Percentiles rank a stretch among this genome's conserved stretches.
phyloP scores from a whole-genome alignment of 1,140 invertebrate species.

The Sitophilus oryzae region DNA sequence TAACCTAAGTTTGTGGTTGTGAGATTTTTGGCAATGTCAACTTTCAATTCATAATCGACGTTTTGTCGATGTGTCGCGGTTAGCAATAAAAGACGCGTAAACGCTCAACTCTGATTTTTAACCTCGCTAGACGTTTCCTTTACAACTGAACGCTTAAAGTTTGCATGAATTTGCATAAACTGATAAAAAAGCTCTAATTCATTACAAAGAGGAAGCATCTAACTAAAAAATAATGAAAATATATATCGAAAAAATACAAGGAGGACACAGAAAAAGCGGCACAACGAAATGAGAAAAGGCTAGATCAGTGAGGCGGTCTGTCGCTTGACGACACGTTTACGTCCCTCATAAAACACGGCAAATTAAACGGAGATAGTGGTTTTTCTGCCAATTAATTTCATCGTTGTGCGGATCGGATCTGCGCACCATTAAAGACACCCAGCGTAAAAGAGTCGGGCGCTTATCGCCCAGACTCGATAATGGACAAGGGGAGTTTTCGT shows the following conservation, averaged over 20 bases:
- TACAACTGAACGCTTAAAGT: too few species aligned
- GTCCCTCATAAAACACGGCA: not conserved
- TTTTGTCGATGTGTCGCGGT: too few species aligned
- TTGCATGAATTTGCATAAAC: too few species aligned
- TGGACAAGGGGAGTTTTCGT: not conserved
- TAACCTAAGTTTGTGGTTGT: too few species aligned
- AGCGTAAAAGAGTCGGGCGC: not conserved
- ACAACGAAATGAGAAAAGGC: not conserved
- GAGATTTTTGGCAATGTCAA: too few species aligned
- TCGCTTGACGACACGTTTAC: not conserved
- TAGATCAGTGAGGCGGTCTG: not conserved
- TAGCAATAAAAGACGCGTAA: too few species aligned
- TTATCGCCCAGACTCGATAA: not conserved
- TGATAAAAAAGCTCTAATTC: too few species aligned
- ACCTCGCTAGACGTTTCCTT: too few species aligned
- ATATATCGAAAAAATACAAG: not conserved
- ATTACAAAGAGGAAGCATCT: too few species aligned
- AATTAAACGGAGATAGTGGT: not conserved
- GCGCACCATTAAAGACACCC: not conserved
- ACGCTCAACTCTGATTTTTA: too few species aligned
- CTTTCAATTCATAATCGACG: too few species aligned
- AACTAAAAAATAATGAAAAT: too few species aligned
- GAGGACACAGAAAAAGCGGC: not conserved
- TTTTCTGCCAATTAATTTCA: not conserved
- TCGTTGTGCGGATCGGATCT: not conserved